These are phyloP conservation scores for Bellardia pandia DNA, from an alignment of 2,888 invertebrate genomes.

Conservation along the genomic window DNA sequence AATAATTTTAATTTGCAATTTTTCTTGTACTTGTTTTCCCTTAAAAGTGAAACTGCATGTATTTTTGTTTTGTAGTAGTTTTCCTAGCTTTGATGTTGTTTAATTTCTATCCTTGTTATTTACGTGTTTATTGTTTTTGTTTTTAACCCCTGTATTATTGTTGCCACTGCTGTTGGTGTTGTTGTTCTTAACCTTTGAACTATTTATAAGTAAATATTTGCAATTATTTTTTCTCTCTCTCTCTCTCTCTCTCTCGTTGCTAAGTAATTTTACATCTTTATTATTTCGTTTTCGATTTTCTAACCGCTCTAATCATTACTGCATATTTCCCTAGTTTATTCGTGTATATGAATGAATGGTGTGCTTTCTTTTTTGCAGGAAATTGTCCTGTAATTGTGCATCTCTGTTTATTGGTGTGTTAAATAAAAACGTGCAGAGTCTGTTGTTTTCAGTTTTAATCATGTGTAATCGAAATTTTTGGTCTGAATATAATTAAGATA, in stretches of 20 bases:
- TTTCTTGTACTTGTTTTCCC: slow-evolving; percentile 2
- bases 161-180: not conserved
- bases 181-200: slow-evolving; percentile 55
- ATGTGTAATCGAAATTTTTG: not conserved
- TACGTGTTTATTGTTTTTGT: not conserved
- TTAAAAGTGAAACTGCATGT: slow-evolving; percentile 16
- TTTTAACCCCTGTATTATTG: slow-evolving; percentile 31
- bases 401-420: slow-evolving; percentile 18
- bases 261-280: no score
- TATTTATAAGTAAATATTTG: slow-evolving; percentile 15
- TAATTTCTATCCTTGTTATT: not conserved
- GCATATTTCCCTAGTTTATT: slow-evolving; percentile 33
- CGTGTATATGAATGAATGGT: slow-evolving; percentile 1
- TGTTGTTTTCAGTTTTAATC: not conserved
- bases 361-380: slow-evolving; percentile 2
- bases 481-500: not conserved
- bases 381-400: slow-evolving; percentile 8
- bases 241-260: no score
- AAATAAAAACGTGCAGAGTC: slow-evolving; percentile 1
- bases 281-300: no score
- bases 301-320: not conserved
- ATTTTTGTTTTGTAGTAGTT: not conserved
- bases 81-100: slow-evolving; percentile 46
- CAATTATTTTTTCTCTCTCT: no score
- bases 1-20: slow-evolving; percentile 5